phyloP scores from a whole-genome alignment of 2,797 vertebrate species.

The Urosaurus nigricauda region DNA sequence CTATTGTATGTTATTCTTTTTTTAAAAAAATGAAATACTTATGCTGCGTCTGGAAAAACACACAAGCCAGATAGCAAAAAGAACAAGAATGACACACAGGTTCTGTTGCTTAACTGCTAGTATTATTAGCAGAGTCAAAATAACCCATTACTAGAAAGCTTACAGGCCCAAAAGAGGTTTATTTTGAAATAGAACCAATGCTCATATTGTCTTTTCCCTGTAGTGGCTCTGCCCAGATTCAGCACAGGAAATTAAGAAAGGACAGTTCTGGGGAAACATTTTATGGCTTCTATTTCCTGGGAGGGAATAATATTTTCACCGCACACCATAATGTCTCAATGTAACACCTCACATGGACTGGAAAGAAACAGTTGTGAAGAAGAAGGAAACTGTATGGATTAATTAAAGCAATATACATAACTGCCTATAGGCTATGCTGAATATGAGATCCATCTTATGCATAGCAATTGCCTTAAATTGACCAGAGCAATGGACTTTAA shows the following conservation, averaged over 20 bases:
- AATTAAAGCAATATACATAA: constrained; percentile 76
- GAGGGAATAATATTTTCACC: constrained; percentile 62
- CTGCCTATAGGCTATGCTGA: constrained; percentile 48
- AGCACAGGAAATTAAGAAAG: constrained; percentile 75
- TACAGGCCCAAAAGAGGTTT: constrained; percentile 62
- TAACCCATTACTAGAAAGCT: constrained; percentile 52
- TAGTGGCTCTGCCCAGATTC: constrained; percentile 47
- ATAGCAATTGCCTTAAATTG: constrained; percentile 57
- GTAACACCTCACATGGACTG: constrained; percentile 55
- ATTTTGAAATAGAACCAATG: constrained; percentile 68
- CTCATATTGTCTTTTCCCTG: constrained; percentile 67
- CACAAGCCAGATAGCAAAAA: constrained; percentile 31
- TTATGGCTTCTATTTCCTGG: constrained; percentile 66
- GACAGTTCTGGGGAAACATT: constrained; percentile 66
- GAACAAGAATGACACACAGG: constrained; percentile 54
- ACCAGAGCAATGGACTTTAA: constrained; percentile 33
- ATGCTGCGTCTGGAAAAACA: constrained; percentile 46
- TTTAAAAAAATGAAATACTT: constrained; percentile 34
- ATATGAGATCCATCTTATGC: constrained; percentile 50
- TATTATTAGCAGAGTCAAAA: constrained; percentile 69
- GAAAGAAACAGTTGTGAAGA: constrained; percentile 56
- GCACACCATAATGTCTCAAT: constrained; percentile 55
- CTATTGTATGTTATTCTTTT: constrained; percentile 44
- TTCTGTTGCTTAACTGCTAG: constrained; percentile 51
- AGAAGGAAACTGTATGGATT: constrained; percentile 57